Conservation (phyloP, 2,113 vertebrate genomes). For the Thymallus thymallus region DNA sequence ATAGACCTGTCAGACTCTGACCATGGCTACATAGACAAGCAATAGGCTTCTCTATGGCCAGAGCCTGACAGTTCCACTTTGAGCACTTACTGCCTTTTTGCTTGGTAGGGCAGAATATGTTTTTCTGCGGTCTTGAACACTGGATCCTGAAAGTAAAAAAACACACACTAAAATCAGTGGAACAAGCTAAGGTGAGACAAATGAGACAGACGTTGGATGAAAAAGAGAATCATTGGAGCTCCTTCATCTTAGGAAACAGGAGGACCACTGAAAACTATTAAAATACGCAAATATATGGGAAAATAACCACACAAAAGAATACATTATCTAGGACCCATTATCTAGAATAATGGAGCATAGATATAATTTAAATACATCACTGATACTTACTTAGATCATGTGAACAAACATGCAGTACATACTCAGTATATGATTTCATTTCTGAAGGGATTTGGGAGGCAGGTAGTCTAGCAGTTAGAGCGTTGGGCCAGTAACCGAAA, state of each 20-base stretch:
- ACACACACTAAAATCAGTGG: too few species aligned
- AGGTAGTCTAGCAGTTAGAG: too few species aligned
- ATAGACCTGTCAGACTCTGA: too few species aligned
- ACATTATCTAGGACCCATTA: constrained; percentile 26
- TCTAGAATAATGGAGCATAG: constrained; percentile 14
- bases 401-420: not conserved
- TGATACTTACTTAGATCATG: constrained; percentile 15
- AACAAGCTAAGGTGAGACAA: constrained; percentile 20
- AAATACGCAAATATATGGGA: constrained; percentile 46
- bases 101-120: too few species aligned
- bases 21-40: too few species aligned
- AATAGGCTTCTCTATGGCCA: too few species aligned
- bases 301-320: not conserved
- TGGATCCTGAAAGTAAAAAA: too few species aligned
- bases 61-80: too few species aligned
- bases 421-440: not conserved
- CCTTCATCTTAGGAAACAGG: constrained; percentile 10
- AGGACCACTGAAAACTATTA: constrained; percentile 30
- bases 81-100: too few species aligned
- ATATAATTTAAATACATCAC: constrained; percentile 26
- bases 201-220: constrained; percentile 32
- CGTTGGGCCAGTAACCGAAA: too few species aligned
- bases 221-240: constrained; percentile 31
- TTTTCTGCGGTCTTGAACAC: too few species aligned
- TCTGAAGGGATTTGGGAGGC: not conserved